A percentile compares a stretch with the other conserved stretches of the same genome.
These are phyloP conservation scores for Ceuthmochares aereus DNA, from an alignment of 2,113 vertebrate genomes.

Conservation along the genomic window DNA sequence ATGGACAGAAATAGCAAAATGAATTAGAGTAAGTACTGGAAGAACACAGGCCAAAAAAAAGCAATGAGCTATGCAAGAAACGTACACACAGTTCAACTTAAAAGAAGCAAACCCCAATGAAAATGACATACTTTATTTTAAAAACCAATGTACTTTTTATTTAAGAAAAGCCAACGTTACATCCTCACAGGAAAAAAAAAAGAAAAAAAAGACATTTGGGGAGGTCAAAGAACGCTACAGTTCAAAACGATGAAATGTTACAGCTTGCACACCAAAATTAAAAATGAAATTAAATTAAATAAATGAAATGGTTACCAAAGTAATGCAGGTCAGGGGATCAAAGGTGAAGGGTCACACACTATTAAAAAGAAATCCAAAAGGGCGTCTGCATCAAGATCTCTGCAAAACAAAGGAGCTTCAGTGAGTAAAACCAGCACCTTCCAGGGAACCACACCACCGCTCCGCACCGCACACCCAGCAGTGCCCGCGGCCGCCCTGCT, in stretches of 20 bases:
- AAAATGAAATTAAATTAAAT: conserved; percentile 90
- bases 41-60: conserved; percentile 67
- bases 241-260: conserved; percentile 83
- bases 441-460: conserved; percentile 51
- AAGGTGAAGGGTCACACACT: conserved; percentile 97
- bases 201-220: conserved; percentile 67
- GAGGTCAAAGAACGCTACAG: conserved; percentile 75
- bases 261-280: conserved; percentile 85
- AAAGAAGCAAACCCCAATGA: conserved; percentile 71
- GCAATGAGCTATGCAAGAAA: conserved; percentile 42
- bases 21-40: conserved; percentile 18
- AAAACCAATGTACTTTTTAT: conserved; percentile 78
- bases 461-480: conserved; percentile 30
- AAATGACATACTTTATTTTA: conserved; percentile 72
- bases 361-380: conserved; percentile 99
- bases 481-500: not conserved
- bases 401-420: conserved; percentile 98
- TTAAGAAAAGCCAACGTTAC: conserved; percentile 76
- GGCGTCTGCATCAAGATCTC: conserved; percentile 94
- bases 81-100: conserved; percentile 71
- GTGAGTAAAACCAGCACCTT: conserved; percentile 83
- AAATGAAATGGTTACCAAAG: conserved; percentile 99
- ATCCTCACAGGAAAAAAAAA: conserved; percentile 48
- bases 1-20: conserved; percentile 33
- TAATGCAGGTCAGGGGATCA: conserved; percentile 98